Percentiles rank a stretch among this genome's conserved stretches.
Evolutionary conservation across 2,888 invertebrate species (phyloP).

Genomic region (Timema podura): DNA sequence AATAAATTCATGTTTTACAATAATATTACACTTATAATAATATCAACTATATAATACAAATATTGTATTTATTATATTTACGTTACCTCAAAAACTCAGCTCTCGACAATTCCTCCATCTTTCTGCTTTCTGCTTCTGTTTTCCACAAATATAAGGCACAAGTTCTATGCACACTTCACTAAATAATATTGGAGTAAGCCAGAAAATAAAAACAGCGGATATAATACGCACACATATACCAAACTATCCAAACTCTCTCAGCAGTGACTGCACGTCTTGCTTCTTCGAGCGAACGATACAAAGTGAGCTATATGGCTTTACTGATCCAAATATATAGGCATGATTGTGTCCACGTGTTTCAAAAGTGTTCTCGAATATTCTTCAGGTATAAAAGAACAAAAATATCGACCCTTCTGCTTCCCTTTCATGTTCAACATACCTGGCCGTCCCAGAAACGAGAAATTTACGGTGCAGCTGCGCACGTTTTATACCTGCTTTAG

Average conservation of each 20-base stretch:
- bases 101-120: too few species aligned
- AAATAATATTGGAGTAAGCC: not conserved
- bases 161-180: too few species aligned
- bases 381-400: conserved; percentile 7
- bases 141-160: too few species aligned
- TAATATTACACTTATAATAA: too few species aligned
- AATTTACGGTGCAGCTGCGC: conserved; percentile 16
- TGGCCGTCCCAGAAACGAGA: conserved; percentile 1
- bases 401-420: conserved; percentile 15
- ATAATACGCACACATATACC: not conserved
- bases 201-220: not conserved
- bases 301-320: conserved; percentile 1
- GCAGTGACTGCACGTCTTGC: conserved; percentile 7
- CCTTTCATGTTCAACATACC: conserved; percentile 10
- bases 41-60: too few species aligned
- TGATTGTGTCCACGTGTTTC: not conserved
- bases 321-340: not conserved
- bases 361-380: too few species aligned
- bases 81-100: too few species aligned
- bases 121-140: too few species aligned
- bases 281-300: conserved; percentile 7
- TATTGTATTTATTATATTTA: too few species aligned
- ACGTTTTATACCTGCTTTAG: not conserved
- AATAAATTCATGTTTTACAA: too few species aligned
- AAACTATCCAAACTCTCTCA: conserved; percentile 13